Base-by-base conservation (phyloP, 2,888 invertebrate genomes). In the Metopia argyrocephala region DNA sequence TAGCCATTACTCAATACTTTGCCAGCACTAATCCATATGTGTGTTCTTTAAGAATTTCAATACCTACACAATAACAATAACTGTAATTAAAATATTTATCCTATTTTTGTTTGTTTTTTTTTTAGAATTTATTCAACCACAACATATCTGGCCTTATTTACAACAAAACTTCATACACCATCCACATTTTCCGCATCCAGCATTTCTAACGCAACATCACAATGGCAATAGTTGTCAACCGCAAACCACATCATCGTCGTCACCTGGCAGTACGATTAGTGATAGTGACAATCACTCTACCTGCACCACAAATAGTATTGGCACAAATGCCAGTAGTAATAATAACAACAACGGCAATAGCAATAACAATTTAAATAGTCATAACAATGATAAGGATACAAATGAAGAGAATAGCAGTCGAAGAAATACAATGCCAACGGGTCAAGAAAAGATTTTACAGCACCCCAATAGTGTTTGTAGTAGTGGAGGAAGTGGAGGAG, bases 141-240 rank as follows among this genome's bases (percentile, higher is more conserved):
- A 91, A 88, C 90, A 91, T 88, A 90, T 91, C 86, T 91, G 91
- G 91, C 91, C 91, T 90, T 91, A 91, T 89, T 89, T 91, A 86
- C 91, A 91, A 87, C 91, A 91, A 85, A 91, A 90, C 86, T 91
- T 91, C 85, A 90, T 91, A 86, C 91, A 91, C 84, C 90, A 90
- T 85, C 85, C 89, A 82, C 91, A 91, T 83, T 89, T 91, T 85
- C 89, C 89, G 78, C 90, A 91, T 87, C 90, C 91, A 84, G 90
- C 89, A 86, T 91, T 90, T 87, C 88, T 91, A 85, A 87, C 89
- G 86, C 87, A 87, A 25, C 88, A 87, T 76, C 71, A 86, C 86
- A 88, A 88, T 82, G 86, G 88, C 85, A 90, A 90, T 90, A 90
- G 89, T 90, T 90, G 90, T 91, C 91, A 90, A 86, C 89, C 90